phyloP scores from a whole-genome alignment of 2,797 vertebrate species.

The Microchirus variegatus region DNA sequence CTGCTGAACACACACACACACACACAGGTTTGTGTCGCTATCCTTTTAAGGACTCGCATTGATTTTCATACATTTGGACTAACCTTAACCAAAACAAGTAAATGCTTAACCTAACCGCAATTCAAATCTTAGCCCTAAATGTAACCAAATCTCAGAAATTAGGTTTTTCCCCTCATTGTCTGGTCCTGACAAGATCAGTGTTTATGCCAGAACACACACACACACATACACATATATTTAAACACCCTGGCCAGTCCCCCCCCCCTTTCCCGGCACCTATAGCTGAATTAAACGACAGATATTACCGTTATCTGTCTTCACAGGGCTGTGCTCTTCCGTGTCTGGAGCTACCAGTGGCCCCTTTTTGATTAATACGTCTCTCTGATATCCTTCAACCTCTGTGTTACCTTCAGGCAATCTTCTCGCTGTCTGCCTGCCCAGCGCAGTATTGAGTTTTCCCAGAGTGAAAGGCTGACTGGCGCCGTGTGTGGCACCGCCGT shows the following conservation, averaged over 20 bases:
- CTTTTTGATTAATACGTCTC: constrained; percentile 61
- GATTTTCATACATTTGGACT: no score
- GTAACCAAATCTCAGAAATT: no score
- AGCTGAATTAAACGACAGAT: constrained; percentile 52
- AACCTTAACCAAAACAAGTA: no score
- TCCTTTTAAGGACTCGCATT: no score
- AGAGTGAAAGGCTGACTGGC: constrained; percentile 33
- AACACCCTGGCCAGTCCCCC: constrained; percentile 25
- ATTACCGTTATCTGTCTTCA: constrained; percentile 63
- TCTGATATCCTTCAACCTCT: constrained; percentile 67
- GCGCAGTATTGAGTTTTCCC: constrained; percentile 37
- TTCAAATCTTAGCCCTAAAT: no score
- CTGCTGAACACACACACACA: background rate
- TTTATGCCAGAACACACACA: background rate
- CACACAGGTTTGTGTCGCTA: background rate
- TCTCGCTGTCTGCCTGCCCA: constrained; percentile 9
- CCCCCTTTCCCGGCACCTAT: constrained; percentile 20
- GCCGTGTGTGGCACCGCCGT: constrained; percentile 25
- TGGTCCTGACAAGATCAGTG: no score
- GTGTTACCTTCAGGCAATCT: constrained; percentile 47
- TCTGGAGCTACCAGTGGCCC: constrained; percentile 37
- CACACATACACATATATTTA: constrained; percentile 11
- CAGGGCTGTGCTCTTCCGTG: constrained; percentile 30
- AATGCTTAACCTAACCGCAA: no score
- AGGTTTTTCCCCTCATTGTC: no score